phyloP scores from a whole-genome alignment of 2,888 invertebrate genomes.

The Perithous albicinctus region DNA sequence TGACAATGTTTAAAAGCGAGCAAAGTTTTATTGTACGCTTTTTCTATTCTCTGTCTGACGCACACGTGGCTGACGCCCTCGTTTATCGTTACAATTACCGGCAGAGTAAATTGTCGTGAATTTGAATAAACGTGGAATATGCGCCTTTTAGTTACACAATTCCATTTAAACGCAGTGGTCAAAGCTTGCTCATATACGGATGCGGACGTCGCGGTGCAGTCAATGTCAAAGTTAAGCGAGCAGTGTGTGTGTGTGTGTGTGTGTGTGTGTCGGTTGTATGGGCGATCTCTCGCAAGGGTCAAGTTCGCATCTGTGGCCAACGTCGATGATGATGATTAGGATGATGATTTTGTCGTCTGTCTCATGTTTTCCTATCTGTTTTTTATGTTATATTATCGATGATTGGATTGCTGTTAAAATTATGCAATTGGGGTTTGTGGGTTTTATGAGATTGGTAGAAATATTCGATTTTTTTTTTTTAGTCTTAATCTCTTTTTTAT shows the following conservation, averaged over 20 bases:
- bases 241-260: too few species aligned
- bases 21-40: neutral
- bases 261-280: too few species aligned
- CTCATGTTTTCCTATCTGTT: neutral
- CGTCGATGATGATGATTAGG: too few species aligned
- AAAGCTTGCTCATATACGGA: neutral
- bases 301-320: conserved; percentile 59
- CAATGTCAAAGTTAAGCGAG: conserved; percentile 74
- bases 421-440: neutral
- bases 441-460: neutral
- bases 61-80: conserved; percentile 40
- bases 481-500: too few species aligned
- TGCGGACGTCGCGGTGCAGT: conserved; percentile 52
- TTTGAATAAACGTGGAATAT: conserved; percentile 72
- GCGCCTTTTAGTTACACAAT: conserved; percentile 69
- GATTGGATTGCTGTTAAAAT: neutral
- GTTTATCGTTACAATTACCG: conserved; percentile 59
- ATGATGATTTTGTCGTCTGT: conserved; percentile 23
- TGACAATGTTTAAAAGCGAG: neutral
- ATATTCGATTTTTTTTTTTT: too few species aligned
- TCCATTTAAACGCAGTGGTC: conserved; percentile 53
- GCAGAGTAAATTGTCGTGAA: conserved; percentile 70
- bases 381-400: neutral
- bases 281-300: conserved; percentile 64
- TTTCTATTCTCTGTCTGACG: neutral